Conservation (phyloP, 2,888 invertebrate species). For the Drosophila diplacantha region DNA sequence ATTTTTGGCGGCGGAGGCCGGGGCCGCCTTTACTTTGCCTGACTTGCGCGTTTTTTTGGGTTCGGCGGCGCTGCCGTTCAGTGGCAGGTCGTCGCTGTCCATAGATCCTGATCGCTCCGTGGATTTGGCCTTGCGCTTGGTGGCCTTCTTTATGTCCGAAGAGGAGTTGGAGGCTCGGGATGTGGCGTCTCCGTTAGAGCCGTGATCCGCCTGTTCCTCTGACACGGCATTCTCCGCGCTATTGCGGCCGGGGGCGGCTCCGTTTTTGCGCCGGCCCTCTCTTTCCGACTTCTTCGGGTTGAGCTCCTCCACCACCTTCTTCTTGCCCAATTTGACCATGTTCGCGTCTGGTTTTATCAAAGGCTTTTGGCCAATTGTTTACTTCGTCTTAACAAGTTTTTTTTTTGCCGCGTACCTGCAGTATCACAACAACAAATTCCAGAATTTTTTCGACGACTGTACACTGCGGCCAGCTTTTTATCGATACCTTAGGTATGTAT, state of each 20-base stretch:
- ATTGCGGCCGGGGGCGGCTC: constrained; percentile 34
- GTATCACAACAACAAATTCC: constrained; percentile 5
- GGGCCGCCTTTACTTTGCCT: constrained; percentile 28
- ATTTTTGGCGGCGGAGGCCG: constrained; percentile 13
- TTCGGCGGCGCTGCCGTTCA: constrained; percentile 59
- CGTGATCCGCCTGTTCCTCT: constrained; percentile 13
- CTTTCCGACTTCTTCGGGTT: constrained; percentile 69
- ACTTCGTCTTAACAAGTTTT: background rate
- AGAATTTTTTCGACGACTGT: constrained; percentile 23
- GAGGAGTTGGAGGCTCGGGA: constrained; percentile 16
- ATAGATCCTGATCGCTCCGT: constrained; percentile 30
- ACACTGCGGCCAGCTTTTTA: background rate
- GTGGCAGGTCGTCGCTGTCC: constrained; percentile 67
- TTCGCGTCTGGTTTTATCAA: background rate
- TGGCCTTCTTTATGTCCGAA: background rate
- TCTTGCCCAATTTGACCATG: constrained; percentile 74
- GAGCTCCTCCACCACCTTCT: constrained; percentile 67
- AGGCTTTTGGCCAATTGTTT: constrained; percentile 8
- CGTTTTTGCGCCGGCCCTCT: constrained; percentile 62
- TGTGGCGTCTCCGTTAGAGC: constrained; percentile 9
- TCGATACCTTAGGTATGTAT: too few relatives aligned
- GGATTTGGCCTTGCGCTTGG: constrained; percentile 19
- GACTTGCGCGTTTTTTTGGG: constrained; percentile 38
- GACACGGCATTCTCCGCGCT: constrained; percentile 27
- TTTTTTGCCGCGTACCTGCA: constrained; percentile 26